Evolutionary conservation across 2,113 vertebrate genomes (phyloP).

Genomic region (Alces alces): DNA sequence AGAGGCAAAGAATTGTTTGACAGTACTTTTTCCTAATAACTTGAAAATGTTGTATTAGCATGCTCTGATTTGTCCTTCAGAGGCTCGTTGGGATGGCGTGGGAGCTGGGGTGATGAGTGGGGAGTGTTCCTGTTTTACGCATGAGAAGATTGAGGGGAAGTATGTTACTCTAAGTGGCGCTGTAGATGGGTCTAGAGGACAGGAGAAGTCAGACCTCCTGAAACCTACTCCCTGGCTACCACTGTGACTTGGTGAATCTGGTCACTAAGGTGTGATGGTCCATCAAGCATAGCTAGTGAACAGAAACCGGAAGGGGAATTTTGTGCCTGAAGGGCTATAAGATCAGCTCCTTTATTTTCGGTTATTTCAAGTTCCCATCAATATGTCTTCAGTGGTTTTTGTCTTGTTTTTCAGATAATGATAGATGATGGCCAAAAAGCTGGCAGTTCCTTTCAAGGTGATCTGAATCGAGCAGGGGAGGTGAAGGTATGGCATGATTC

Average conservation of each 20-base stretch:
- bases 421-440: slow-evolving; percentile 66
- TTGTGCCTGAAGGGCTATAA: neutral
- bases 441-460: slow-evolving; percentile 64
- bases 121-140: neutral
- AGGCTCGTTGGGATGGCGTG: neutral
- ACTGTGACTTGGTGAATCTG: neutral
- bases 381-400: slow-evolving; percentile 2
- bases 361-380: slow-evolving; percentile 41
- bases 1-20: neutral
- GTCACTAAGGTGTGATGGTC: neutral
- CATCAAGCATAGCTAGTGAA: neutral
- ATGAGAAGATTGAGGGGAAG: neutral
- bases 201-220: neutral
- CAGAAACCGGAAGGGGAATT: neutral
- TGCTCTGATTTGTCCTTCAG: neutral
- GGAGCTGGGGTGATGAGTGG: neutral
- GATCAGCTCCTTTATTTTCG: neutral
- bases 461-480: slow-evolving; percentile 59
- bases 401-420: slow-evolving; percentile 55
- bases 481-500: slow-evolving; percentile 72
- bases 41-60: neutral
- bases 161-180: neutral
- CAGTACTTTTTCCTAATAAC: neutral
- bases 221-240: neutral
- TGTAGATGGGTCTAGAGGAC: neutral